Base-by-base conservation (phyloP, 2,113 vertebrate species). In the Lophius piscatorius region DNA sequence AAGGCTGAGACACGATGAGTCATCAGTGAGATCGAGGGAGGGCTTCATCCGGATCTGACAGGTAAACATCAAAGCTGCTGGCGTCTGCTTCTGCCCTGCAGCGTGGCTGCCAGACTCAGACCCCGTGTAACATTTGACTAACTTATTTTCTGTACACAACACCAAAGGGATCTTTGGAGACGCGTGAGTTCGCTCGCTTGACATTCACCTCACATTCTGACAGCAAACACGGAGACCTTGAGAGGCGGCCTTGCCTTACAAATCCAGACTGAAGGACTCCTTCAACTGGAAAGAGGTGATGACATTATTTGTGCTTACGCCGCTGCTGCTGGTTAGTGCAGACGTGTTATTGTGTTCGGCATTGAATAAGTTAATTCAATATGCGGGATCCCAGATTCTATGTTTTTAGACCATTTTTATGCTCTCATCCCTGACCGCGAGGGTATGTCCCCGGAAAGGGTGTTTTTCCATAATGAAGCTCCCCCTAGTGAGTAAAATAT, bases 1-100 rank as follows among this genome's bases (percentile, higher is more conserved):
- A n/a, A n/a, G n/a, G n/a, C n/a, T n/a, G n/a, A n/a, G n/a, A n/a
- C n/a, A n/a, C n/a, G n/a, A n/a, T n/a, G n/a, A n/a, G n/a, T n/a
- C n/a, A n/a, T n/a, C n/a, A n/a, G n/a, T n/a, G n/a, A n/a, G n/a
- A n/a, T n/a, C n/a, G n/a, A n/a, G n/a, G n/a, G n/a, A n/a, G n/a
- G n/a, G 28, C 44, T 44, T 50, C 49, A 46, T 66, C 33, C 62
- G 12, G 9, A 5, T 52, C 42, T 38, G 39, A 59, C 54, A 63
- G 57, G 26, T 45, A 35, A 57, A 71, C 59, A 64, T 57, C 41
- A 49, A 51, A 44, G 44, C 46, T 64, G 35, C 12, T 36, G 10
- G 38, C 48, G 57, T 64, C 29, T 63, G 60, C 41, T 33, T 59
- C 26, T 67, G 63, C 74, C 65, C 51, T 63, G n/a, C 20, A 59